These are phyloP conservation scores for Parazoanthus darwini DNA, from an alignment of 92 coral and sea anemone species.

Conservation along the genomic window DNA sequence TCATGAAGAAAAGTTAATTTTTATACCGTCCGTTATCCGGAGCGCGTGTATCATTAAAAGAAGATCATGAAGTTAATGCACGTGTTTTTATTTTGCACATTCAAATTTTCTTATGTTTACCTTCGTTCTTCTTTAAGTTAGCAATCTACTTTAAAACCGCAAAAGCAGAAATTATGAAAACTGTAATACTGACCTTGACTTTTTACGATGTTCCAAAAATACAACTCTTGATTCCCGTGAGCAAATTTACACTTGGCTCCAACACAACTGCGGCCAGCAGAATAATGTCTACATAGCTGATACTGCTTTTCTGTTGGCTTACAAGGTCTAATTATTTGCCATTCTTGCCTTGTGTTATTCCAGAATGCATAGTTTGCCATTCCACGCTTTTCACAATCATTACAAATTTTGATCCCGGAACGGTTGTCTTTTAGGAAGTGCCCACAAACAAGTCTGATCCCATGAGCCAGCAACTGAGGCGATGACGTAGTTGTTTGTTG, in stretches of 20 bases:
- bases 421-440: conserved; percentile 1
- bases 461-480: neutral
- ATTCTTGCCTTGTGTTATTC: neutral
- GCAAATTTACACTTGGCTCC: conserved; percentile 12
- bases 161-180: too few species aligned
- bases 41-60: too few species aligned
- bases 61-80: too few species aligned
- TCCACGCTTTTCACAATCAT: conserved; percentile 1
- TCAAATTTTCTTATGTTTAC: too few species aligned
- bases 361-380: neutral
- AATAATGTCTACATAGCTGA: conserved; percentile 9
- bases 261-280: neutral
- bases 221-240: neutral
- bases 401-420: neutral
- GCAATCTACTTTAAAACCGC: neutral
- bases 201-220: conserved; percentile 3
- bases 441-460: conserved; percentile 1
- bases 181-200: neutral
- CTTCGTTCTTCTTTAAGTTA: neutral
- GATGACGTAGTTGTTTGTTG: neutral
- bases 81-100: too few species aligned
- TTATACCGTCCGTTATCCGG: too few species aligned
- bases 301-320: neutral
- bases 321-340: conserved; percentile 2
- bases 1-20: too few species aligned